Evolutionary conservation across 2,888 invertebrate genomes (phyloP).

Genomic region (Thumatha senex): DNA sequence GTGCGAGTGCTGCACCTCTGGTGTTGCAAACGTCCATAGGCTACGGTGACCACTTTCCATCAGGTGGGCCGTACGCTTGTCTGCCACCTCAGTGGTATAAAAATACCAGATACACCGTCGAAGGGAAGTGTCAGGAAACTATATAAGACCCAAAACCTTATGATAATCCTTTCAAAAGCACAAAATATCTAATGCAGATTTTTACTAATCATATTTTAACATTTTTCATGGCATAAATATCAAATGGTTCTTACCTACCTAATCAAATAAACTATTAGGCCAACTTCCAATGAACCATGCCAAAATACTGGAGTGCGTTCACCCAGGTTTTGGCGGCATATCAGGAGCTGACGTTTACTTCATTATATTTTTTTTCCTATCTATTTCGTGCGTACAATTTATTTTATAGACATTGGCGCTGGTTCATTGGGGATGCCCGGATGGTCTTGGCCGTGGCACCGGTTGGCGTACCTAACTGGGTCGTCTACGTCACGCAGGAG

Average conservation of each 20-base stretch:
- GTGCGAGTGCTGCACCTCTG: no score
- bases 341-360: conserved; percentile 70
- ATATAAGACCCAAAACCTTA: no score
- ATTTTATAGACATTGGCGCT: conserved; percentile 83
- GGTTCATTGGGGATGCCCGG: conserved; percentile 80
- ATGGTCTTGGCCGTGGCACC: conserved; percentile 81
- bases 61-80: no score
- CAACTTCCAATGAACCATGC: conserved; percentile 72
- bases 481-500: conserved; percentile 76
- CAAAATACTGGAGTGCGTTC: conserved; percentile 81
- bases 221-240: no score
- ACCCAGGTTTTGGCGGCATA: conserved; percentile 80
- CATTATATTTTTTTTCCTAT: conserved; percentile 75
- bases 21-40: no score
- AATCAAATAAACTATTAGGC: conserved; percentile 78
- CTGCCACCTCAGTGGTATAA: no score
- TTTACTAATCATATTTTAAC: no score
- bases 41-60: no score
- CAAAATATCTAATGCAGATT: no score
- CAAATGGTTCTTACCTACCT: conserved; percentile 33
- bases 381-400: conserved; percentile 75
- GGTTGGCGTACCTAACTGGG: conserved; percentile 81
- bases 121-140: no score
- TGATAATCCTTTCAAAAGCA: no score
- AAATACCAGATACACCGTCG: no score